Conservation (phyloP, 2,888 invertebrate species). For the Meloe dianella region DNA sequence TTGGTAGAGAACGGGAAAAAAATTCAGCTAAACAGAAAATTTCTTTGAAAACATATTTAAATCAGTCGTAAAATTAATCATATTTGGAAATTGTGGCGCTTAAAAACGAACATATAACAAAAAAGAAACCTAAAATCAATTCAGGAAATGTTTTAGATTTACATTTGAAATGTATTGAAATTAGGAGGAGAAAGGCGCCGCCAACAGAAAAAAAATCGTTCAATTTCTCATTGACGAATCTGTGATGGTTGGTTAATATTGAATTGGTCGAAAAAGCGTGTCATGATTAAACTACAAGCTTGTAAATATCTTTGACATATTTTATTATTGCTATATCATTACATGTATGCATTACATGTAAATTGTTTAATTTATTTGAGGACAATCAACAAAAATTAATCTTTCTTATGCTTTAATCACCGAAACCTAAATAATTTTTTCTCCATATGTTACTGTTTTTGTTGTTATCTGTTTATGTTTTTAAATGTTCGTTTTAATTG, state of each 20-base stretch:
- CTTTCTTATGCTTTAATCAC: neutral
- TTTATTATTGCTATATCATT: constrained; percentile 6
- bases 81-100: neutral
- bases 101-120: neutral
- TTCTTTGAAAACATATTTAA: neutral
- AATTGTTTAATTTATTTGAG: constrained; percentile 1
- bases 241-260: neutral
- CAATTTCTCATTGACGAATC: neutral
- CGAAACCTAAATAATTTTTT: neutral
- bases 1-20: neutral
- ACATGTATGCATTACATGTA: neutral
- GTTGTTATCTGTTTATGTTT: neutral
- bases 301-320: constrained; percentile 1
- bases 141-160: neutral
- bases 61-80: neutral
- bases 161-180: neutral
- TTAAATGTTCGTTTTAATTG: neutral
- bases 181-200: neutral
- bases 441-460: neutral
- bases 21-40: neutral
- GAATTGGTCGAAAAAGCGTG: neutral
- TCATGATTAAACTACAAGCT: neutral
- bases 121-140: neutral
- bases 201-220: no score
- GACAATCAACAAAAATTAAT: neutral